These are phyloP conservation scores for Zaprionus bogoriensis DNA, from an alignment of 2,888 invertebrate genomes.

Conservation along the genomic window DNA sequence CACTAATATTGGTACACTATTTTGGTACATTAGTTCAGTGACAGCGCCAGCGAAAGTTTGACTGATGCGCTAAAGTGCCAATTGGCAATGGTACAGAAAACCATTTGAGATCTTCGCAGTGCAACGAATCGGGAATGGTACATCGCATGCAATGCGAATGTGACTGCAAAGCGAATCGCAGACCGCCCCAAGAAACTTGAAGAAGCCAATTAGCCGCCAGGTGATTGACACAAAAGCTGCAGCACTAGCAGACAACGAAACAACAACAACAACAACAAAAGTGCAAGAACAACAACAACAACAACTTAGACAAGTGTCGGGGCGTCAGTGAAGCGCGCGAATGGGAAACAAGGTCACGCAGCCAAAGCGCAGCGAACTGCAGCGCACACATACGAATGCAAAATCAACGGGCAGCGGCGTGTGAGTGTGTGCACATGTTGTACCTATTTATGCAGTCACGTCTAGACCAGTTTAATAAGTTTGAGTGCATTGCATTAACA, in stretches of 20 bases:
- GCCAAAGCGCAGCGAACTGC: constrained; percentile 48
- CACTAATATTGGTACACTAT: neutral
- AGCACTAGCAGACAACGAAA: constrained; percentile 9
- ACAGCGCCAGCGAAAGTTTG: neutral
- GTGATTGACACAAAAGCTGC: constrained; percentile 37
- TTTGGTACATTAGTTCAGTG: neutral
- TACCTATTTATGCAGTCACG: constrained; percentile 12
- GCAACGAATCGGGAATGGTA: neutral
- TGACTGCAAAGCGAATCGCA: neutral
- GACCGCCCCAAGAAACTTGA: neutral
- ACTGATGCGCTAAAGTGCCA: neutral
- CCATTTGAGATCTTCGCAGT: neutral
- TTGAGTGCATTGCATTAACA: constrained; percentile 45
- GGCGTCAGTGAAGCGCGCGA: constrained; percentile 40
- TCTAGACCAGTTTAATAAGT: constrained; percentile 61
- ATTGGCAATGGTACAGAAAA: neutral
- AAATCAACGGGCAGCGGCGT: neutral
- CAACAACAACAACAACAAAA: neutral
- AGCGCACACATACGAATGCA: constrained; percentile 22
- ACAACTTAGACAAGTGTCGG: constrained; percentile 21
- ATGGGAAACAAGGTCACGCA: constrained; percentile 65
- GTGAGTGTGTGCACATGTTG: neutral
- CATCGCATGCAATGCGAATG: neutral
- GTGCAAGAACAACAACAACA: neutral
- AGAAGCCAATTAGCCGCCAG: constrained; percentile 21